Percentiles rank a stretch among this genome's conserved stretches.
phyloP scores from a whole-genome alignment of 2,888 invertebrate species.

The Athalia cordata region DNA sequence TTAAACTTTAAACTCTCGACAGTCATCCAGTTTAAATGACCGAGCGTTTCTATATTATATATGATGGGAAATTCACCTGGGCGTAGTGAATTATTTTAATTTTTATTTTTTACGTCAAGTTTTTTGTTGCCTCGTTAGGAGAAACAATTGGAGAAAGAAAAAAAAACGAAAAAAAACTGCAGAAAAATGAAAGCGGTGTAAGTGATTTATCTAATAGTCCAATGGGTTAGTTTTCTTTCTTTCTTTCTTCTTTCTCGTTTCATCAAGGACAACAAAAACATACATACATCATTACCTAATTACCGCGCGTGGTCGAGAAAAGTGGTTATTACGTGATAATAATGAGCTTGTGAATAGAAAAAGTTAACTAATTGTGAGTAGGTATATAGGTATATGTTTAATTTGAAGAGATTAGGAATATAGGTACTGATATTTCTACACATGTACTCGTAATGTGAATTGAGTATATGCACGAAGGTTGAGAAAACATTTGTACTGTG shows the following conservation, averaged over 20 bases:
- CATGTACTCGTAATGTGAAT: conserved; percentile 20
- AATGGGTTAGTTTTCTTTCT: conserved; percentile 1
- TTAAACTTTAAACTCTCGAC: conserved; percentile 4
- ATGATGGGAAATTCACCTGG: background rate
- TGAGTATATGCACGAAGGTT: conserved; percentile 4
- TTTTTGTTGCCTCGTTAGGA: background rate
- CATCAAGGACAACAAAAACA: conserved; percentile 5
- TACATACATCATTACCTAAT: conserved; percentile 4
- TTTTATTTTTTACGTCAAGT: too few species aligned
- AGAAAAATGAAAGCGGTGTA: background rate
- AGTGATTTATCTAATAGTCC: background rate
- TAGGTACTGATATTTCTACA: background rate
- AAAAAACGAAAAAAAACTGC: background rate
- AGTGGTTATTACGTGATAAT: conserved; percentile 26
- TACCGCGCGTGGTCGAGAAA: conserved; percentile 15
- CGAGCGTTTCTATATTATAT: background rate
- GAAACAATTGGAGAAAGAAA: background rate
- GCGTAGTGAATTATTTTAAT: too few species aligned
- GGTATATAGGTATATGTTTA: background rate
- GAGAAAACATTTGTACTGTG: conserved; percentile 32
- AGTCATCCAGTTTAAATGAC: background rate
- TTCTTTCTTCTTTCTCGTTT: background rate
- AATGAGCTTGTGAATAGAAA: background rate
- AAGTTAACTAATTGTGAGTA: background rate
- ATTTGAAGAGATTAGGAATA: too few species aligned